These are phyloP conservation scores for Oplegnathus fasciatus DNA, from an alignment of 2,113 vertebrate genomes.

Conservation along the genomic window DNA sequence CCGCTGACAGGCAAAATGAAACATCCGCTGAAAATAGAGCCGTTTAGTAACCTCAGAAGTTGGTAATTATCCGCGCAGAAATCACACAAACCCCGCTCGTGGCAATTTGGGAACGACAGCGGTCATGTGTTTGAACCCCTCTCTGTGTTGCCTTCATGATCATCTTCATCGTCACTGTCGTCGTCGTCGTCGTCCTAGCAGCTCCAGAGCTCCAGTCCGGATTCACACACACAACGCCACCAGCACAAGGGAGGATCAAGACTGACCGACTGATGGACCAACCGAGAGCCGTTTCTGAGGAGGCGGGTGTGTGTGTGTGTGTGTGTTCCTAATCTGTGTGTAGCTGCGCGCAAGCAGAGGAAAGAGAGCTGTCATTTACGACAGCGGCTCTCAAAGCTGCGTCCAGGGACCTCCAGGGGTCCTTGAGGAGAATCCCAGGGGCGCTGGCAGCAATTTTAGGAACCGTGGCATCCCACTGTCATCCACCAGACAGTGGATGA, in stretches of 20 bases:
- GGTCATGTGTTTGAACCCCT: conserved; percentile 63
- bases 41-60: conserved; percentile 35
- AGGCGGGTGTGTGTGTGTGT: conserved; percentile 60
- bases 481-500: neutral
- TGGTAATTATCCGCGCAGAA: conserved; percentile 41
- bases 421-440: conserved; percentile 29
- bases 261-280: conserved; percentile 75
- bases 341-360: conserved; percentile 31
- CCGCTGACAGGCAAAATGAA: conserved; percentile 30
- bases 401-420: conserved; percentile 37
- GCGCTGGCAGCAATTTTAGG: neutral
- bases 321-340: conserved; percentile 44
- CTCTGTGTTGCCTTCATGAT: conserved; percentile 46
- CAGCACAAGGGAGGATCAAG: conserved; percentile 62
- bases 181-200: conserved; percentile 26
- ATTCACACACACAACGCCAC: conserved; percentile 25
- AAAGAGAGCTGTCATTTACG: conserved; percentile 48
- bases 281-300: conserved; percentile 68
- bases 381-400: conserved; percentile 6
- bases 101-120: conserved; percentile 25
- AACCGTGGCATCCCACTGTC: neutral
- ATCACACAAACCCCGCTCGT: neutral
- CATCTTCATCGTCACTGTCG: neutral
- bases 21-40: conserved; percentile 16
- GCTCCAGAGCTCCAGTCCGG: conserved; percentile 51